Evolutionary conservation across 1,140 invertebrate genomes (phyloP).

Genomic region (Orussus abietinus): DNA sequence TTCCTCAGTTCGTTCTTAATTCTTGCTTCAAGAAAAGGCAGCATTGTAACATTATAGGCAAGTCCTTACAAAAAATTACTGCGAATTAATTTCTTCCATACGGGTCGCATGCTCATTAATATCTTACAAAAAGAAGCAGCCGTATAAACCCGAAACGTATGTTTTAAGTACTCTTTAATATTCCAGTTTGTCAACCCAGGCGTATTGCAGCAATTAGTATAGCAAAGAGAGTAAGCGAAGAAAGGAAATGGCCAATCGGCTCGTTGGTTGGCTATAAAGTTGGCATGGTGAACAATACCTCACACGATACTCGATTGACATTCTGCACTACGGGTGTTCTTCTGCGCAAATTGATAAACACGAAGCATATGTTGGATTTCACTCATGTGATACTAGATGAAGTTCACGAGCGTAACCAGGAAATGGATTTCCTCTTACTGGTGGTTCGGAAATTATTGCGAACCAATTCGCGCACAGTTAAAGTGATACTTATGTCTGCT

Average conservation of each 20-base stretch:
- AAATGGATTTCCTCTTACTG: constrained; percentile 90
- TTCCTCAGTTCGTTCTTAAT: constrained; percentile 86
- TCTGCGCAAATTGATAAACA: constrained; percentile 69
- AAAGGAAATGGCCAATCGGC: constrained; percentile 73
- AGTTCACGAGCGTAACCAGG: constrained; percentile 92
- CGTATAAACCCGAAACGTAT: neutral
- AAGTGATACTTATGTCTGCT: constrained; percentile 85
- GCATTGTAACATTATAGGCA: constrained; percentile 72
- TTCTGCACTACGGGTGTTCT: constrained; percentile 86
- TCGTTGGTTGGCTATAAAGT: constrained; percentile 82
- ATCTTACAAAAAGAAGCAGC: too few species aligned
- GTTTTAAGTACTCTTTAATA: neutral
- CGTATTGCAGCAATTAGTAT: constrained; percentile 82
- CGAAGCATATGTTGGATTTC: constrained; percentile 56
- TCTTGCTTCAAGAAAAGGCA: constrained; percentile 57
- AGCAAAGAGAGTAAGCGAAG: constrained; percentile 71
- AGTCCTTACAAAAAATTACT: constrained; percentile 6
- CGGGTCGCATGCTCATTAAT: neutral
- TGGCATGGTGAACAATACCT: constrained; percentile 58
- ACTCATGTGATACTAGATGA: constrained; percentile 95
- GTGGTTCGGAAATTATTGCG: constrained; percentile 78
- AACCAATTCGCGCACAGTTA: constrained; percentile 67
- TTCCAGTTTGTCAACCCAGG: constrained; percentile 76
- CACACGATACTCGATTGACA: constrained; percentile 71
- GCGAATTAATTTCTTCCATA: neutral